phyloP scores from a whole-genome alignment of 2,797 vertebrate species.

The Rachycentron canadum region DNA sequence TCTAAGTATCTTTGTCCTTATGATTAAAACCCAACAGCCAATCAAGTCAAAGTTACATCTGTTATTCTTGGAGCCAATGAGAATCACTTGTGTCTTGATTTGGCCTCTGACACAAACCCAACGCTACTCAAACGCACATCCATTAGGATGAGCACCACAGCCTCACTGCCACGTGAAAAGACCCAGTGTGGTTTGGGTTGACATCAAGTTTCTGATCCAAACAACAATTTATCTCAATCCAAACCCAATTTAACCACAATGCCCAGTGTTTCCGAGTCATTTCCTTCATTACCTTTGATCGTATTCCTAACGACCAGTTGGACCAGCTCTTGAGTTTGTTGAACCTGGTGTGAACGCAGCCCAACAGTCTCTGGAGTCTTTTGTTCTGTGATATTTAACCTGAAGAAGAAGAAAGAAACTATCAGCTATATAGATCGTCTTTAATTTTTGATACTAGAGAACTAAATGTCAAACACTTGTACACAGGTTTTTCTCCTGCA shows the following conservation, averaged over 20 bases:
- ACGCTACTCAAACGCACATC: too few species aligned
- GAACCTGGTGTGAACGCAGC: conserved; percentile 32
- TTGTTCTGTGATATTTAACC: conserved; percentile 42
- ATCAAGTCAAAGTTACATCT: background rate
- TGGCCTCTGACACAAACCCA: too few species aligned
- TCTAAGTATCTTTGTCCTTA: too few species aligned
- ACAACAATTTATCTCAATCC: background rate
- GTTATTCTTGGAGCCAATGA: too few species aligned
- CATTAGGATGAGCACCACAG: too few species aligned
- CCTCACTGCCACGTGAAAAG: too few species aligned
- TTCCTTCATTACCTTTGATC: background rate
- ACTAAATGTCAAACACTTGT: conserved; percentile 58
- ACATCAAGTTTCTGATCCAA: background rate
- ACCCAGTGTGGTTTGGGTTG: background rate
- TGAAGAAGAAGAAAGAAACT: conserved; percentile 39
- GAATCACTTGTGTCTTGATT: too few species aligned
- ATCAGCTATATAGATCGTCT: conserved; percentile 44
- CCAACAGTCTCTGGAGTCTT: conserved; percentile 1
- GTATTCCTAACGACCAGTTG: background rate
- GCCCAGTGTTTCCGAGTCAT: background rate
- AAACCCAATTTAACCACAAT: too few species aligned
- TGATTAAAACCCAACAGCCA: background rate
- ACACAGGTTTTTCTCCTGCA: conserved; percentile 43
- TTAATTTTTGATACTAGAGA: conserved; percentile 69
- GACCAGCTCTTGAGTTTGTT: background rate